A percentile compares a stretch with the other conserved stretches of the same genome.
Evolutionary conservation across 2,888 invertebrate genomes (phyloP).

Genomic region (Augochlorella aurata): DNA sequence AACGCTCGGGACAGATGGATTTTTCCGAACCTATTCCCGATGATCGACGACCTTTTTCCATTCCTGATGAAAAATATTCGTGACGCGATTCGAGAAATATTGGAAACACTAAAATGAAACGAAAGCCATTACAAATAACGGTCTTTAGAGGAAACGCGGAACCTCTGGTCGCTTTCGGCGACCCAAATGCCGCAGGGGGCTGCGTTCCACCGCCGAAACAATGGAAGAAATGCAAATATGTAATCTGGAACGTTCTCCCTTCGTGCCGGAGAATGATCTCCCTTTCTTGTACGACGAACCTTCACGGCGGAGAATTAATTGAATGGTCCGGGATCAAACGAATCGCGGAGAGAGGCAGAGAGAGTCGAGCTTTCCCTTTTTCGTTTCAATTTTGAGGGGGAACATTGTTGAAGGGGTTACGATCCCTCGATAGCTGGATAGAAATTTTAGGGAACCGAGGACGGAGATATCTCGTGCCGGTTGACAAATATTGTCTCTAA

Average conservation of each 20-base stretch:
- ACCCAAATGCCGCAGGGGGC: neutral
- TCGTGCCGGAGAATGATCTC: neutral
- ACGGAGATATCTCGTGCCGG: neutral
- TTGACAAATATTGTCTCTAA: constrained; percentile 24
- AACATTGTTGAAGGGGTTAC: neutral
- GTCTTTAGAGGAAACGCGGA: too few relatives aligned
- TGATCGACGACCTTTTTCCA: too few relatives aligned
- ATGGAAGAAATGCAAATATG: constrained; percentile 7
- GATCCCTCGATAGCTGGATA: neutral
- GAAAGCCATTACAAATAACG: too few relatives aligned
- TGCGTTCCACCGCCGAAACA: neutral
- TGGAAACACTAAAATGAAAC: too few relatives aligned
- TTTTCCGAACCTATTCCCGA: too few relatives aligned
- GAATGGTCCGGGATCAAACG: constrained; percentile 5
- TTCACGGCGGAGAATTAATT: constrained; percentile 5
- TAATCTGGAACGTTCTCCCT: neutral
- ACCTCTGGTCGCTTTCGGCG: neutral
- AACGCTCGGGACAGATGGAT: neutral
- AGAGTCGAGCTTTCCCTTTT: neutral
- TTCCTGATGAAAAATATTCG: too few relatives aligned
- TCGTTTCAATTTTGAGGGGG: neutral
- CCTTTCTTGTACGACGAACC: neutral
- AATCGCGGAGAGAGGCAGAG: neutral
- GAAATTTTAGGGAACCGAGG: neutral
- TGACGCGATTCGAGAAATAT: too few relatives aligned